These are phyloP conservation scores for Phragmatobia fuliginosa DNA, from an alignment of 2,888 invertebrate genomes.

Conservation along the genomic window DNA sequence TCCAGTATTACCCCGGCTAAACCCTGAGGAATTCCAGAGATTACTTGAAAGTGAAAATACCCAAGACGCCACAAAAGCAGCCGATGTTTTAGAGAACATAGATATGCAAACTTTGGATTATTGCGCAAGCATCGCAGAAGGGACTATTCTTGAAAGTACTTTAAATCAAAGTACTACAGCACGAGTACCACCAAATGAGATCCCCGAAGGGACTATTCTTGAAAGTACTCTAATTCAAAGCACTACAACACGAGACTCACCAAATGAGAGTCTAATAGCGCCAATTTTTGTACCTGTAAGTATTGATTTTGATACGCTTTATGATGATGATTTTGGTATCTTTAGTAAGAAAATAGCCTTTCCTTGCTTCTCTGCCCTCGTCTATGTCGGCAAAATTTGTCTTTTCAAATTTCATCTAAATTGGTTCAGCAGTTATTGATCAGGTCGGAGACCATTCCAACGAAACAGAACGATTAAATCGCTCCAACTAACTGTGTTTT, in stretches of 20 bases:
- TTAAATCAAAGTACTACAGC: too few species aligned
- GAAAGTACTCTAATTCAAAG: too few species aligned
- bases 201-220: slow-evolving; percentile 43
- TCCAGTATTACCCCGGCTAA: slow-evolving; percentile 8
- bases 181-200: too few species aligned
- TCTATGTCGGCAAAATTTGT: too few species aligned
- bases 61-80: slow-evolving; percentile 15
- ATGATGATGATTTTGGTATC: too few species aligned
- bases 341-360: neutral
- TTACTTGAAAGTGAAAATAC: slow-evolving; percentile 11
- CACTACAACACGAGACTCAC: slow-evolving; percentile 39
- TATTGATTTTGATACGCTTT: slow-evolving; percentile 9
- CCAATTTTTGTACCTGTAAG: slow-evolving; percentile 56
- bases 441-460: too few species aligned
- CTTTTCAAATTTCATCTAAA: too few species aligned
- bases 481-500: too few species aligned
- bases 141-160: slow-evolving; percentile 48
- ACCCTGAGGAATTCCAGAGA: slow-evolving; percentile 8
- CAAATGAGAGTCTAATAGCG: slow-evolving; percentile 60
- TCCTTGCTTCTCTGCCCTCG: too few species aligned
- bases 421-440: too few species aligned
- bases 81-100: slow-evolving; percentile 12
- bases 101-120: slow-evolving; percentile 56
- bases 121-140: slow-evolving; percentile 42
- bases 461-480: too few species aligned